Conservation (phyloP, 2,113 vertebrate species). For the Anas platyrhynchos region DNA sequence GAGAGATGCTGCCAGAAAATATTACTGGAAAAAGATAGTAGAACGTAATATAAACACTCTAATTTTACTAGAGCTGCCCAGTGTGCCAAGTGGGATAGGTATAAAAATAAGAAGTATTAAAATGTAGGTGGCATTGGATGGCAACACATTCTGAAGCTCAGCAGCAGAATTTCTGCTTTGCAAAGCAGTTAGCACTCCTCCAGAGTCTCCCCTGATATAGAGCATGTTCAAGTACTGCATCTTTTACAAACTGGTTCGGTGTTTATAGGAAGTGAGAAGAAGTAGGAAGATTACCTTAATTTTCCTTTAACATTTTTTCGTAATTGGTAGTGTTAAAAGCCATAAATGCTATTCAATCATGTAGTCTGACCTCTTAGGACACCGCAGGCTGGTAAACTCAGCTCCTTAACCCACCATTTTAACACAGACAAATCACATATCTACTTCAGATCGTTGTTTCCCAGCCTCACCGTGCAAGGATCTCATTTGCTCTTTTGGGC, state of each 20-base stretch:
- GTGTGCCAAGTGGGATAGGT: not conserved
- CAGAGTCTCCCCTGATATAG: not conserved
- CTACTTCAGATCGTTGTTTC: not conserved
- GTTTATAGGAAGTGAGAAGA: not conserved
- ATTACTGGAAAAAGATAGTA: not conserved
- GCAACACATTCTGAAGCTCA: not conserved
- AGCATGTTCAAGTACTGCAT: not conserved
- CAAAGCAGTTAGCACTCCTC: not conserved
- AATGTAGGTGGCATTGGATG: not conserved
- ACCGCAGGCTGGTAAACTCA: not conserved
- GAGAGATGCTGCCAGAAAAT: not conserved
- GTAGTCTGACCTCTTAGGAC: not conserved
- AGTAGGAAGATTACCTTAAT: not conserved
- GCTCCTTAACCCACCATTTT: not conserved
- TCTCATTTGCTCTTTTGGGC: not conserved
- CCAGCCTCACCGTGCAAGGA: accelerated
- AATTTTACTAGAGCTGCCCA: not conserved
- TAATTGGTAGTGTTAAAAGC: not conserved
- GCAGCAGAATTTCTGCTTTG: not conserved
- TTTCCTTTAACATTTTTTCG: not conserved
- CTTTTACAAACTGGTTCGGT: not conserved
- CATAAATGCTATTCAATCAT: accelerated
- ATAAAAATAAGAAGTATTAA: not conserved
- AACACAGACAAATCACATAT: not conserved
- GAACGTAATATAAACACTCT: not conserved